Evolutionary conservation across 1,140 invertebrate species (phyloP).

Genomic region (Atta cephalotes): DNA sequence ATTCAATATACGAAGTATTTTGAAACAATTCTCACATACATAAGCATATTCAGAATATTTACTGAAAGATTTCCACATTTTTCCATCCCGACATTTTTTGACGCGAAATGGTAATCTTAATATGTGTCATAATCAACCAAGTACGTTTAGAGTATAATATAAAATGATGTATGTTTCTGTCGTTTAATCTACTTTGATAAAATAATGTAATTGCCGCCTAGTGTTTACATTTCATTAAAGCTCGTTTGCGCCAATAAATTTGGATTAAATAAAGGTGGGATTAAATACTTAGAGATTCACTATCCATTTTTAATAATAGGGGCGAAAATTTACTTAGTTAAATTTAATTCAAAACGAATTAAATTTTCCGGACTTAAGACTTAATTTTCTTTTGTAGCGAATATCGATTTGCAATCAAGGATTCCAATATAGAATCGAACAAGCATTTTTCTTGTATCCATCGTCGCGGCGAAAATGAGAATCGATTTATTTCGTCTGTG

Average conservation of each 20-base stretch:
- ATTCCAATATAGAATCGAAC: not conserved
- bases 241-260: not conserved
- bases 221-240: conserved; percentile 26
- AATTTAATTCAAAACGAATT: conserved; percentile 12
- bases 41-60: not conserved
- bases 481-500: conserved; percentile 7
- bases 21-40: not conserved
- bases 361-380: not conserved
- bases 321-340: conserved; percentile 7
- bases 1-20: conserved; percentile 25
- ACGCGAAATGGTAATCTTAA: not conserved
- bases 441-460: not conserved
- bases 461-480: conserved; percentile 19
- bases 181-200: not conserved
- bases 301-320: not conserved
- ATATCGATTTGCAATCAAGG: conserved; percentile 5
- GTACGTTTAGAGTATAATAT: not conserved
- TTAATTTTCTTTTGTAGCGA: not conserved
- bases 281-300: not conserved
- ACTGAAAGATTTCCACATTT: not conserved
- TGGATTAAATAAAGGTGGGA: conserved; percentile 9
- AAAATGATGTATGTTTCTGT: not conserved
- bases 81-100: not conserved
- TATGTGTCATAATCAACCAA: not conserved
- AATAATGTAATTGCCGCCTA: not conserved